These are phyloP conservation scores for Diogma glabrata DNA, from an alignment of 2,888 invertebrate species.

Conservation along the genomic window DNA sequence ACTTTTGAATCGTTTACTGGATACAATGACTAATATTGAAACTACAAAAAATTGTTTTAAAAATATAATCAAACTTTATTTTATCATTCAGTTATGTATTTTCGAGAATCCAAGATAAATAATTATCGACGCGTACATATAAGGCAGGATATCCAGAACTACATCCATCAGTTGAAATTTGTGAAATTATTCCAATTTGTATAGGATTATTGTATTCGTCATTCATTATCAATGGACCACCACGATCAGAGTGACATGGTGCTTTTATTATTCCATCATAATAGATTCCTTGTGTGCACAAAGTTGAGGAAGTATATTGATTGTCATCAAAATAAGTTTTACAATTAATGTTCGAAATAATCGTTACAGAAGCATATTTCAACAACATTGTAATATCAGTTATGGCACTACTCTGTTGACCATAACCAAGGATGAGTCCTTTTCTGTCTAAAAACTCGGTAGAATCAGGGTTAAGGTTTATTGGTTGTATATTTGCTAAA, in stretches of 20 bases:
- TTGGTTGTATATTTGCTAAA: too few relatives aligned
- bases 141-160: background rate
- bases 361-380: background rate
- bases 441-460: background rate
- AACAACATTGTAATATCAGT: background rate
- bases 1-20: too few relatives aligned
- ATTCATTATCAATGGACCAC: background rate
- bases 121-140: too few relatives aligned
- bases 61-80: too few relatives aligned
- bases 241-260: background rate
- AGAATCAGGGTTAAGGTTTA: too few relatives aligned
- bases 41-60: too few relatives aligned
- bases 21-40: too few relatives aligned
- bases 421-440: background rate
- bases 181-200: background rate
- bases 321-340: background rate
- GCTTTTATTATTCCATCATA: too few relatives aligned
- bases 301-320: background rate
- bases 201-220: background rate
- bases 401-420: background rate
- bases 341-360: background rate
- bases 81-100: too few relatives aligned
- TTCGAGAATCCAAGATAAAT: too few relatives aligned
- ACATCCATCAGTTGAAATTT: background rate
- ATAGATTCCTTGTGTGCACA: background rate